Evolutionary conservation across 1,140 invertebrate species (phyloP).

Genomic region (Cyrtorhinus lividipennis): DNA sequence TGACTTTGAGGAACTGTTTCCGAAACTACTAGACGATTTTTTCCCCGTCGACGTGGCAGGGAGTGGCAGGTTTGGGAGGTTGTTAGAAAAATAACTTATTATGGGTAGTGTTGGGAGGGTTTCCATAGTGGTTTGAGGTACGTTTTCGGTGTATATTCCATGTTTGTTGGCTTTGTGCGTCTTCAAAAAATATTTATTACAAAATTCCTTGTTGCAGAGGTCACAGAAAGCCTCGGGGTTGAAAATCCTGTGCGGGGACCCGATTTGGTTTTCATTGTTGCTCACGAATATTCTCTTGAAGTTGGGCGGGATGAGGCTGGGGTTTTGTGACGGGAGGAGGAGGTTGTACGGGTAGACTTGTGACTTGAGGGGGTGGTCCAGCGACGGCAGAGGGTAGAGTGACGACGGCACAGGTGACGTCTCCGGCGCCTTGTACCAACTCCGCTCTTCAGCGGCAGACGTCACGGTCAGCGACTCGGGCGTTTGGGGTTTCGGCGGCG

Average conservation of each 20-base stretch:
- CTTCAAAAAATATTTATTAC: slow-evolving; percentile 99
- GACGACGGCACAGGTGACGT: neutral
- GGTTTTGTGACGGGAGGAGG: slow-evolving; percentile 14
- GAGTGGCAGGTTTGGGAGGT: neutral
- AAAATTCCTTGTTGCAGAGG: slow-evolving; percentile 96
- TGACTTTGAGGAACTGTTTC: slow-evolving; percentile 5
- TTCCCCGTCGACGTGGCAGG: neutral
- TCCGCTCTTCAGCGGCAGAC: slow-evolving; percentile 10
- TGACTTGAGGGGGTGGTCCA: slow-evolving; percentile 13
- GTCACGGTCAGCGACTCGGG: slow-evolving; percentile 8
- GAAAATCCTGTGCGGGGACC: slow-evolving; percentile 44
- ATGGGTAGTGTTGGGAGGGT: slow-evolving; percentile 18
- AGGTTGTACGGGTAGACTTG: slow-evolving; percentile 17
- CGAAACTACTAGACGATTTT: neutral
- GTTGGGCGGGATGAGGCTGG: slow-evolving; percentile 11
- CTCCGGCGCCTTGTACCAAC: slow-evolving; percentile 17
- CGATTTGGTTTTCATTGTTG: slow-evolving; percentile 18
- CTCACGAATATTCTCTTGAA: slow-evolving; percentile 20
- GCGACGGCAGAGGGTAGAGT: neutral
- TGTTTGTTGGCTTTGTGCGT: slow-evolving; percentile 94
- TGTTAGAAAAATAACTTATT: slow-evolving; percentile 22
- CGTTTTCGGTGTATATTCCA: slow-evolving; percentile 60
- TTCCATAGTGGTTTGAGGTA: slow-evolving; percentile 27
- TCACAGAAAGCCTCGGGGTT: slow-evolving; percentile 93
- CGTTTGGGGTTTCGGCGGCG: slow-evolving; percentile 17